Evolutionary conservation across 2,113 vertebrate species (phyloP).

Genomic region (Trichechus manatus): DNA sequence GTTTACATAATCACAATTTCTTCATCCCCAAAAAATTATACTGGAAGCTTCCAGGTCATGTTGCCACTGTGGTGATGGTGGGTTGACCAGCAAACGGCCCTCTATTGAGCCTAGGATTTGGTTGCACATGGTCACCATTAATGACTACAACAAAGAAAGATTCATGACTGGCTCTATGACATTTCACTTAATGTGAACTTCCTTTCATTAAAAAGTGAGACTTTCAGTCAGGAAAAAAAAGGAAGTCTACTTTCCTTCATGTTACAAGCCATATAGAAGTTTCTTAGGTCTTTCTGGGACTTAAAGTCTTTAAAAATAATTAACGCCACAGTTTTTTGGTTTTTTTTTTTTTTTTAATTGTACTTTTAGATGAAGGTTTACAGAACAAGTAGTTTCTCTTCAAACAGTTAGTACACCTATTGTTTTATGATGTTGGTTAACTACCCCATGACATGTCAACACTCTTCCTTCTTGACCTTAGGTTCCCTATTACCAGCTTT

Average conservation of each 20-base stretch:
- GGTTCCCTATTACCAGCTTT: too few relatives aligned
- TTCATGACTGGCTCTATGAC: background rate
- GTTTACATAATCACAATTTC: background rate
- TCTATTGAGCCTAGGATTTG: background rate
- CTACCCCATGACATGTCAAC: too few relatives aligned
- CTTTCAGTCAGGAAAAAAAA: background rate
- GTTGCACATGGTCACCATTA: too few relatives aligned
- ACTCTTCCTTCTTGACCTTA: too few relatives aligned
- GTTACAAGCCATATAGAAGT: background rate
- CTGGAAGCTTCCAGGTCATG: background rate
- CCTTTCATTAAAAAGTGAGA: background rate
- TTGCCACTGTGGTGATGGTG: background rate
- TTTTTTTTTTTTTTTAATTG: too few relatives aligned
- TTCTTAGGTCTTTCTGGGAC: background rate
- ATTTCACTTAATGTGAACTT: background rate
- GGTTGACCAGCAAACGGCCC: background rate
- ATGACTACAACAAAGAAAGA: background rate
- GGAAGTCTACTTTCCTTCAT: background rate
- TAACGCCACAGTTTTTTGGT: background rate
- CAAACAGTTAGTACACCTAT: too few relatives aligned
- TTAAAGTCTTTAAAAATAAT: background rate
- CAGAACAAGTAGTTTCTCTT: too few relatives aligned
- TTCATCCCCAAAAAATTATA: background rate
- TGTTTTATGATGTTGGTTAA: too few relatives aligned
- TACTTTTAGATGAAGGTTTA: too few relatives aligned